phyloP scores from a whole-genome alignment of 2,797 vertebrate genomes.

The Geotrypetes seraphini region DNA sequence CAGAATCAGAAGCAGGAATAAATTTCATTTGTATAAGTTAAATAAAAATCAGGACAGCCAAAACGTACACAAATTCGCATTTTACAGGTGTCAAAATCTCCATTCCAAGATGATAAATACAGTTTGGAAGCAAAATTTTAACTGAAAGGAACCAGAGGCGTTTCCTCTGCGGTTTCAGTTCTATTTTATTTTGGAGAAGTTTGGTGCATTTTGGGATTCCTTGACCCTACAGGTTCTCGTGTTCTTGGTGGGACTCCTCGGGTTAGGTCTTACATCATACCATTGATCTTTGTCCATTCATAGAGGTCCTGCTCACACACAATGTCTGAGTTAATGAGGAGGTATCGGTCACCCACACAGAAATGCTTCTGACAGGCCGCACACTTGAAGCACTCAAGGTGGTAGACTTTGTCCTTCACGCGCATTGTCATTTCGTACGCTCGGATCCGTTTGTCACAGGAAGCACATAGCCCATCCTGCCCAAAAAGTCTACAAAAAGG shows the following conservation, averaged over 20 bases:
- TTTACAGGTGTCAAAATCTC: no score
- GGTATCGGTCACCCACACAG: constrained; percentile 94
- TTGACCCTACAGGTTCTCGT: no score
- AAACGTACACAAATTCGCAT: no score
- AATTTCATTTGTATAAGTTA: no score
- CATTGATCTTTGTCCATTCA: constrained; percentile 95
- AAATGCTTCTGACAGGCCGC: constrained; percentile 98
- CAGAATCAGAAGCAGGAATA: no score
- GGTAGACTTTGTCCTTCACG: constrained; percentile 95
- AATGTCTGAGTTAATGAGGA: constrained; percentile 97
- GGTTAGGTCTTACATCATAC: constrained; percentile 49
- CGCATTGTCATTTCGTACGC: constrained; percentile 98
- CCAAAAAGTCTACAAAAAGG: constrained; percentile 80
- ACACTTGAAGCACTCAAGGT: constrained; percentile 97
- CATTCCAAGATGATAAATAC: no score
- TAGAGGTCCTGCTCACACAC: constrained; percentile 98
- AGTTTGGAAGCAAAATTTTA: no score
- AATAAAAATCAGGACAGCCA: no score
- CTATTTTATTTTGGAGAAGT: neutral
- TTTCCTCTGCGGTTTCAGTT: neutral
- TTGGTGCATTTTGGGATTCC: neutral
- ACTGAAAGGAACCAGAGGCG: no score
- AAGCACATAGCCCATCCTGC: constrained; percentile 90
- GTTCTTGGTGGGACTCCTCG: neutral
- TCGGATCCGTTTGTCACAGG: constrained; percentile 93